Conservation (phyloP, 2,888 invertebrate genomes). For the Pristionchus fissidentatus region DNA sequence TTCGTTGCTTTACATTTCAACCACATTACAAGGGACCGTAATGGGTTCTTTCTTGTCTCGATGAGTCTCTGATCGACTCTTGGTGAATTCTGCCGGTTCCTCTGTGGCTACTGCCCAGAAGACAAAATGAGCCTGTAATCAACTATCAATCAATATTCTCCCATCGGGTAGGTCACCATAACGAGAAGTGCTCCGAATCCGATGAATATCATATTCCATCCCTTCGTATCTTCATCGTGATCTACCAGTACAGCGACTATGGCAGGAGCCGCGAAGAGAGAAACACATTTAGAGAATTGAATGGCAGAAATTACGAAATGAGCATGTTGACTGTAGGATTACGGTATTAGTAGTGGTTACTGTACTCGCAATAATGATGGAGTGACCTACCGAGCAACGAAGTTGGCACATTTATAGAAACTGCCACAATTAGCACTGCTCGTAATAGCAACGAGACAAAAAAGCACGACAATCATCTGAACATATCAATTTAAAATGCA, state of each 20-base stretch:
- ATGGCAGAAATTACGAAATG: slow-evolving; percentile 48
- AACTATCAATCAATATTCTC: not conserved
- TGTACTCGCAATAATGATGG: not conserved
- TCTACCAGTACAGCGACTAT: slow-evolving; percentile 27
- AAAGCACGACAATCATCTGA: slow-evolving; percentile 38
- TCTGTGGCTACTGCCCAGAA: slow-evolving; percentile 42
- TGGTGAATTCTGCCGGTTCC: slow-evolving; percentile 42
- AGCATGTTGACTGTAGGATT: slow-evolving; percentile 37
- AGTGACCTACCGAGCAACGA: slow-evolving; percentile 42
- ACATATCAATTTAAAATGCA: not conserved
- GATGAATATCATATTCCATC: slow-evolving; percentile 46
- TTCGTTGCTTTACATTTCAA: too few species aligned
- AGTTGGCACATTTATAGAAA: slow-evolving; percentile 48
- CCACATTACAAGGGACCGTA: too few species aligned
- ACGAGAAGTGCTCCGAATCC: slow-evolving; percentile 31
- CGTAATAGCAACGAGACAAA: slow-evolving; percentile 32
- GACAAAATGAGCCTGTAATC: slow-evolving; percentile 33
- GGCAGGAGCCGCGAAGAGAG: slow-evolving; percentile 44
- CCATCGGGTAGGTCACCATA: not conserved
- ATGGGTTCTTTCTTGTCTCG: too few species aligned
- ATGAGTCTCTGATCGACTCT: slow-evolving; percentile 32
- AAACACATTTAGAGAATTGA: slow-evolving; percentile 48
- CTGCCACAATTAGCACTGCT: slow-evolving; percentile 47
- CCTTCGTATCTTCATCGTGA: slow-evolving; percentile 33
- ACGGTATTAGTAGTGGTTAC: too few species aligned